Percentiles rank a stretch among this genome's conserved stretches.
Conservation (phyloP, 2,888 invertebrate species). For the Willowsia nigromaculata region DNA sequence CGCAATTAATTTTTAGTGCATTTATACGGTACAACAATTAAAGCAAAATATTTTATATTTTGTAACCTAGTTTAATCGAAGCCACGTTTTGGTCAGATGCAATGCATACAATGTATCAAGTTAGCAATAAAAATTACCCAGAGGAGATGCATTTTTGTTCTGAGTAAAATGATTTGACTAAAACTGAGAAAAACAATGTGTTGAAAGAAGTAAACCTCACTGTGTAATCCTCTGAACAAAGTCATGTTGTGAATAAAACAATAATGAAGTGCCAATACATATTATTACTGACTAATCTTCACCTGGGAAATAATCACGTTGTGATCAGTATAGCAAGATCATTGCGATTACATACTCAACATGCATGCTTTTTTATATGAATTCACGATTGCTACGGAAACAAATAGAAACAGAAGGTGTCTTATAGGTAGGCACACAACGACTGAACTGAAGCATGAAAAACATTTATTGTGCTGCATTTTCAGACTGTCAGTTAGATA, state of each 20-base stretch:
- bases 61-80: conserved; percentile 26
- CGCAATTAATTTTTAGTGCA: conserved; percentile 2
- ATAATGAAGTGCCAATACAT: conserved; percentile 8
- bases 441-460: conserved; percentile 48
- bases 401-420: background rate
- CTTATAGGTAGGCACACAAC: background rate
- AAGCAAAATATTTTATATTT: background rate
- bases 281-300: background rate
- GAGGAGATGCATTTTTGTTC: background rate
- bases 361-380: background rate
- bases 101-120: background rate
- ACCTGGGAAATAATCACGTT: background rate
- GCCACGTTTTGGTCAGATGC: conserved; percentile 5
- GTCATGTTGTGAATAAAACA: background rate
- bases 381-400: background rate
- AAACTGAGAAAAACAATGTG: background rate
- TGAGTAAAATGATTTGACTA: background rate
- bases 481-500: background rate
- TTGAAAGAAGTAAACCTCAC: background rate
- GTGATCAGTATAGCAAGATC: background rate
- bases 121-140: background rate
- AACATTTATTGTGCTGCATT: conserved; percentile 23
- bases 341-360: too few species aligned
- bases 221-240: background rate
- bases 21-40: conserved; percentile 1